These are phyloP conservation scores for Osmerus mordax DNA, from an alignment of 2,113 vertebrate genomes.

Conservation along the genomic window DNA sequence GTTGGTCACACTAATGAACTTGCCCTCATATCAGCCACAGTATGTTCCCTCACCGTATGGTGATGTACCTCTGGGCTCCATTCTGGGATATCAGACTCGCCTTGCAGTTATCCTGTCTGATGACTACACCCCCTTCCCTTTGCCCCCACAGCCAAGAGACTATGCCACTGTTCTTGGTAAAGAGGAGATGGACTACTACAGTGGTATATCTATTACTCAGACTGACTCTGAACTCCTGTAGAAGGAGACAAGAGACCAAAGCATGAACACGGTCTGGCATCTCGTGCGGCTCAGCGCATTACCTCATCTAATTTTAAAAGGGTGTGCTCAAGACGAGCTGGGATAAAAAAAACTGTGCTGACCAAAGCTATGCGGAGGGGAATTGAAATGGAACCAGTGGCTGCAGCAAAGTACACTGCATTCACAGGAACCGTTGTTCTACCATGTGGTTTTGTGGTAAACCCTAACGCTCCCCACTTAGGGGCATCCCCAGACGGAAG, in stretches of 20 bases:
- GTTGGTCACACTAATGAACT: not conserved
- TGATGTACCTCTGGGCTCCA: not conserved
- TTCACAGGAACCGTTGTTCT: not conserved
- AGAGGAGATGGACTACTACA: not conserved
- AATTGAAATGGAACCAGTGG: not conserved
- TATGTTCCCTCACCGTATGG: not conserved
- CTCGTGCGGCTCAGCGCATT: not conserved
- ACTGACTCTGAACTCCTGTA: not conserved
- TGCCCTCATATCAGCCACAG: not conserved
- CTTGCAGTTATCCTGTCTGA: not conserved
- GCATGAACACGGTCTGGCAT: conserved; percentile 3
- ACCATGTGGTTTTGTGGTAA: conserved; percentile 5
- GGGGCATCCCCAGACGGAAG: not conserved
- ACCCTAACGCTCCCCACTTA: not conserved
- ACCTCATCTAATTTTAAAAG: conserved; percentile 10
- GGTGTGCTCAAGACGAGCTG: not conserved
- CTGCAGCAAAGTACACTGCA: not conserved
- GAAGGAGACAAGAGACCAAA: conserved; percentile 1
- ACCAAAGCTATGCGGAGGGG: conserved; percentile 3
- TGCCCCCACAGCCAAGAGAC: conserved; percentile 5
- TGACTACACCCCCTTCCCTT: conserved; percentile 5
- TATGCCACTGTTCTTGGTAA: not conserved
- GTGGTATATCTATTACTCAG: not conserved
- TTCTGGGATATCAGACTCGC: not conserved
- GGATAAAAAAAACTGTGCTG: not conserved